A percentile compares a stretch with the other conserved stretches of the same genome.
Conservation (phyloP, 2,113 vertebrate species). For the Zosterops hypoxanthus region DNA sequence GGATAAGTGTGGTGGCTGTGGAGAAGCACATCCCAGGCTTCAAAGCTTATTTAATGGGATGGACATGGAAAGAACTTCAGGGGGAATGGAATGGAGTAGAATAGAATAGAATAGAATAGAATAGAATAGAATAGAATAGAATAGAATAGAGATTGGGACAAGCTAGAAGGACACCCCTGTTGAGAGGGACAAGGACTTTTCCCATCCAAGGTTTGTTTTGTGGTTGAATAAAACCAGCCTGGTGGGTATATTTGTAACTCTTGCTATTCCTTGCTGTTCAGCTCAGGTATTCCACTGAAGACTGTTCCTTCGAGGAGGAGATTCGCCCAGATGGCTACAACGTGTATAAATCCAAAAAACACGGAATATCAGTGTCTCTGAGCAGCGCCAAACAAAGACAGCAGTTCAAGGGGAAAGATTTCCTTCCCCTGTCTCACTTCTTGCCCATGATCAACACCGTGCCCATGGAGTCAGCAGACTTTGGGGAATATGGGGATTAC, state of each 20-base stretch:
- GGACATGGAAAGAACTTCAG: not conserved
- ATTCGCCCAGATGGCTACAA: constrained; percentile 87
- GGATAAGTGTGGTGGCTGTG: not conserved
- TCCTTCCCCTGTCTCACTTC: constrained; percentile 84
- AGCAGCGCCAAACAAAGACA: constrained; percentile 80
- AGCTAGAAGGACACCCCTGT: not conserved
- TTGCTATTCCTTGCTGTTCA: constrained; percentile 37
- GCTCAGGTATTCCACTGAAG: constrained; percentile 81
- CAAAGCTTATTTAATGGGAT: not conserved
- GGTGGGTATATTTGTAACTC: not conserved
- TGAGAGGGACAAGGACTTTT: not conserved
- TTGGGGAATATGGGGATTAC: constrained; percentile 25
- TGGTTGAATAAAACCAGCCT: not conserved
- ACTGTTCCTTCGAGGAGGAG: constrained; percentile 90
- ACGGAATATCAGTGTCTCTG: constrained; percentile 80
- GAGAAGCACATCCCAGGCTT: not conserved
- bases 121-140: not conserved
- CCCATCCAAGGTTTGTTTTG: not conserved
- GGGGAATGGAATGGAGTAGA: not conserved
- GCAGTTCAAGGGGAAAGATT: constrained; percentile 73
- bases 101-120: not conserved
- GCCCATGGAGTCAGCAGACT: constrained; percentile 28
- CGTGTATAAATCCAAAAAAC: constrained; percentile 81
- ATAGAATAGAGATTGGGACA: not conserved
- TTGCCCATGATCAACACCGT: constrained; percentile 83